Conservation (phyloP, 2,797 vertebrate species). For the Varecia variegata region DNA sequence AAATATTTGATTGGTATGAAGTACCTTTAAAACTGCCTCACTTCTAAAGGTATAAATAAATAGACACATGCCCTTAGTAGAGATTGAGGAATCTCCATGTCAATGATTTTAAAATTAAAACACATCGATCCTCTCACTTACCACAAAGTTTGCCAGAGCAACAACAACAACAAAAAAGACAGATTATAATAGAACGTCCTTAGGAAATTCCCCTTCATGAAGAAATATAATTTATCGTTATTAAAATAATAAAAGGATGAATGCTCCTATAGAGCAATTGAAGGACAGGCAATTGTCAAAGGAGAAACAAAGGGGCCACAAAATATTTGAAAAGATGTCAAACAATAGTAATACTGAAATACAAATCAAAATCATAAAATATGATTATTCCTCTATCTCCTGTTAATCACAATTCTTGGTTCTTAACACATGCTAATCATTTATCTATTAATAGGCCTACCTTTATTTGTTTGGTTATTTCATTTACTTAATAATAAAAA, state of each 20-base stretch:
- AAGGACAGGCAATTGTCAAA: neutral
- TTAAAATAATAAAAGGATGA: neutral
- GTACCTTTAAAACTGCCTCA: neutral
- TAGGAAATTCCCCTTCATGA: neutral
- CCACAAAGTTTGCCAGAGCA: neutral
- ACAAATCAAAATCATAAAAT: neutral
- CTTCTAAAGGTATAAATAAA: neutral
- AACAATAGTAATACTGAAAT: neutral
- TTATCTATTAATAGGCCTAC: neutral
- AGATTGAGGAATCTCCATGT: neutral
- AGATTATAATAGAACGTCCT: neutral
- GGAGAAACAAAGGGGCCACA: neutral
- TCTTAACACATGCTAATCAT: neutral
- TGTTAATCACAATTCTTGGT: neutral
- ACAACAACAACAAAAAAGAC: neutral
- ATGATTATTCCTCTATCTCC: neutral
- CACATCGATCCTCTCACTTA: neutral
- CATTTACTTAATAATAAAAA: neutral
- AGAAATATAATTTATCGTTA: neutral
- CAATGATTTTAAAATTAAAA: neutral
- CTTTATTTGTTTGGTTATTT: neutral
- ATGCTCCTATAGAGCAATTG: neutral
- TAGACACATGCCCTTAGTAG: neutral
- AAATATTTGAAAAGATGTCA: neutral
- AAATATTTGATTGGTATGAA: neutral